Base-by-base conservation (phyloP, 2,113 vertebrate species). In the Cichladusa arquata region DNA sequence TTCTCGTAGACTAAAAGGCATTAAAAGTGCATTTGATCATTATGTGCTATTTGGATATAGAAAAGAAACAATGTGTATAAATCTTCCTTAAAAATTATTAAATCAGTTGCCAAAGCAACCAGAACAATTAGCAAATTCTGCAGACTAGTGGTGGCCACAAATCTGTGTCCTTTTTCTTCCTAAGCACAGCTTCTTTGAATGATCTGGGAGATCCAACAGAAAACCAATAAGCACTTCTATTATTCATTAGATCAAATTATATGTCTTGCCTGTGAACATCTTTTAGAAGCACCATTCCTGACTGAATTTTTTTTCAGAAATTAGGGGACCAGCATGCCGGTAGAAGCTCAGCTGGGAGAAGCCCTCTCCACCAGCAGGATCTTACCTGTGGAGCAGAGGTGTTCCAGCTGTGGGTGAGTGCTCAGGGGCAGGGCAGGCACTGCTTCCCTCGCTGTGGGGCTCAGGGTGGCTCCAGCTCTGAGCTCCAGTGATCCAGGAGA, bases 371-470 rank as follows among this genome's bases (percentile, higher is more conserved):
- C 33, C 16, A 65, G 5, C 6, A 80, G 15, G 18, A 6, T 44
- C 40, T 83, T 64, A 57, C 58, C 31, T 64, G 19, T 14, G 11
- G 19, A 56, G 17, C 14, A 19, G 5, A 34, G 0, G 0, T 44
- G 45, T 23, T 61, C 22, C 42, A 84, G 24, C 20, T 34, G 24
- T 53, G 66, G 44, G 6, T 14, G 74, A 31, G 19, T 2, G n/a
- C 58, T 34, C 36, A 15, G 88, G 64, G 74, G 53, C 38, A 12
- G 3, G 66, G 29, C 45, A 74, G 54, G 29, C 64, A 14, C 13
- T 19, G 25, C 20, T 74, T 24, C 29, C 24, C 24, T 44, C 14
- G 34, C 19, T 16, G 23, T 11, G 29, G 6, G 0, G 0, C 23
- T 66, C 50, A 2, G 44, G 22, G 20, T 26, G 0, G 22, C 29